Evolutionary conservation across 2,113 vertebrate species (phyloP), one percentile per base, ranked within the genome.

Genomic region (Pollimyrus isidori): DNA sequence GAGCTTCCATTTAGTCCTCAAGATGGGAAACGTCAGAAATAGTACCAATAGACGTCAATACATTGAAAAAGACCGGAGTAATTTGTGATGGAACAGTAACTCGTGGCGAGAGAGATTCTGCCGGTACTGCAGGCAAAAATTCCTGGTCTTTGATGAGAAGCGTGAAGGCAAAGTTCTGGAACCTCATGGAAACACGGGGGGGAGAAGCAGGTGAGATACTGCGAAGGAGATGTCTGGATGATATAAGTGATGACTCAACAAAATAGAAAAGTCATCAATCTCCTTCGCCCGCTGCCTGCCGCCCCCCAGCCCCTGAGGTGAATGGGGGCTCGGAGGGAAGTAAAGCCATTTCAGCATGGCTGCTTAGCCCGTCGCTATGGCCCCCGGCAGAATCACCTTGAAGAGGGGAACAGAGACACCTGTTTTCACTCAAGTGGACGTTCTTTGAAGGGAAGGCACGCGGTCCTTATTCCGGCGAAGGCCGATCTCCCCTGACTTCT

Each of bases 391-490:
- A 92, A 90, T 92, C 93, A 91, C 92, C 93, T 92, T 90, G 92
- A 0, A 56, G 91, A 89, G 58, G 76, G 58, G 50, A 90, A 84
- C 19, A 93, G 93, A 94, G 90, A 58, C 94, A 95, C 94, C 94
- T 95, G 94, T 92, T 94, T 94, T 92, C 93, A 95, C 94, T 95
- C 94, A 94, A 89, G 88, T 82, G 7, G 87, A 21, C 89, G 48
- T 58, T 21, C 48, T 95, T 95, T 95, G 93, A 95, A 92, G 93
- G 90, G 89, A 91, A 87, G 92, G 93, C 93, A 90, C 92, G 92
- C 90, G 91, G 92, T 92, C 90, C 91, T 83, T 87, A 42, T 56
- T 0, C 92, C 91, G 92, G 58, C 39, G 26, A 15, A 15, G 48
- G 62, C 80, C 48, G 82, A 86, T 89, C 88, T 87, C 83, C 88